phyloP scores from a whole-genome alignment of 2,797 vertebrate species.

The Coregonus suidteri region DNA sequence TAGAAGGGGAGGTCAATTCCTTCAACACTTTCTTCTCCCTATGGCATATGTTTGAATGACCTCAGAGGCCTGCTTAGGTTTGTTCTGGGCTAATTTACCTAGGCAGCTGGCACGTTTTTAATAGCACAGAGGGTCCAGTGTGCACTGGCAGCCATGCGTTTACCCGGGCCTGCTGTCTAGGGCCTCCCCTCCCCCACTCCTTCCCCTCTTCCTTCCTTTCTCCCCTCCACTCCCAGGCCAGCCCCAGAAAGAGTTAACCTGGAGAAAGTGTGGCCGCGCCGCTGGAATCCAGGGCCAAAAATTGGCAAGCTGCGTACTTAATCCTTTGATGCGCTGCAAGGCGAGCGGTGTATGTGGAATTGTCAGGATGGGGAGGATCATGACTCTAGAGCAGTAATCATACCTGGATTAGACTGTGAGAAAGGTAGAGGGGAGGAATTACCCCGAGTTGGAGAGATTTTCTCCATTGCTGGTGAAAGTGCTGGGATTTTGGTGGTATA shows the following conservation, averaged over 20 bases:
- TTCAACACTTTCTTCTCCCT: conserved; percentile 4
- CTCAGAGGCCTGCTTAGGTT: conserved; percentile 27
- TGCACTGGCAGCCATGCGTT: conserved; percentile 46
- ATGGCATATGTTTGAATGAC: conserved; percentile 29
- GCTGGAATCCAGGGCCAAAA: conserved; percentile 12
- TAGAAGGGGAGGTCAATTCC: conserved; percentile 9
- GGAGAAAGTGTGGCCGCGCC: neutral
- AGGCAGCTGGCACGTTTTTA: conserved; percentile 34
- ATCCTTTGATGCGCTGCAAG: conserved; percentile 19
- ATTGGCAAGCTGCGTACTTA: conserved; percentile 16
- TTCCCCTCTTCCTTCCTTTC: too few relatives aligned
- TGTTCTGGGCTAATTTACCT: conserved; percentile 31
- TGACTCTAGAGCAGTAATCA: conserved; percentile 11
- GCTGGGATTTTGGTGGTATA: neutral
- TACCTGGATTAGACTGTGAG: conserved; percentile 23
- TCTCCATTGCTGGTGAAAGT: conserved; percentile 12
- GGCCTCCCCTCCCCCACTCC: neutral
- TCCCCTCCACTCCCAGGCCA: neutral
- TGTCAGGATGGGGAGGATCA: conserved; percentile 20
- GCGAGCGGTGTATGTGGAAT: conserved; percentile 4
- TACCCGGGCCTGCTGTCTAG: conserved; percentile 9
- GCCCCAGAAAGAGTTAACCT: conserved; percentile 12
- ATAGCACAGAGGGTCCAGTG: conserved; percentile 38
- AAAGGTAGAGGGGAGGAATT: neutral
- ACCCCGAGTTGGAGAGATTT: neutral